Evolutionary conservation across 2,113 vertebrate species (phyloP).

Genomic region (Meleagris gallopavo): DNA sequence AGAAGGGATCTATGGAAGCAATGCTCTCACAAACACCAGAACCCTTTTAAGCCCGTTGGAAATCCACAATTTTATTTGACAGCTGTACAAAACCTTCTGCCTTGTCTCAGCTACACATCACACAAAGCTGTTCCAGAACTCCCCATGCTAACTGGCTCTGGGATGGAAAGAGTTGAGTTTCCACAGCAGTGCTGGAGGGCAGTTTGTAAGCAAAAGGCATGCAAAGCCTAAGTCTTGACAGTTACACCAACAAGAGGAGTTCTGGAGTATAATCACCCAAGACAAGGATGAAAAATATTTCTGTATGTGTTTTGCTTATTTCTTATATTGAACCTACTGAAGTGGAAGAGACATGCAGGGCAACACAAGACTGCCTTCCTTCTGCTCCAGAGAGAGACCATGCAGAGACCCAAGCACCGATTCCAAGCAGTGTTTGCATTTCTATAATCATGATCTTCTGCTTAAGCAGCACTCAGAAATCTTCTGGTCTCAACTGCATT

Average conservation of each 20-base stretch:
- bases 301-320: not conserved
- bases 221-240: not conserved
- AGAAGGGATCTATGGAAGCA: not conserved
- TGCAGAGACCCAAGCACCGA: not conserved
- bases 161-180: not conserved
- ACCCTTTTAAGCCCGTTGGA: not conserved
- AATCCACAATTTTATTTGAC: not conserved
- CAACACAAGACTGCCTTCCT: not conserved
- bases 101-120: fast-evolving
- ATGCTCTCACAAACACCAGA: not conserved
- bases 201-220: not conserved
- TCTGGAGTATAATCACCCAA: not conserved
- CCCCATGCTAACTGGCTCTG: not conserved
- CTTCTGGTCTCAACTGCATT: not conserved
- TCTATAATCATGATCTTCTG: not conserved
- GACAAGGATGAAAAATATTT: not conserved
- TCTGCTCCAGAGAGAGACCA: not conserved
- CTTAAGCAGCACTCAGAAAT: not conserved
- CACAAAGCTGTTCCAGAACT: not conserved
- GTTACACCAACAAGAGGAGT: not conserved
- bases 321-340: not conserved
- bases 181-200: not conserved
- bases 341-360: fast-evolving
- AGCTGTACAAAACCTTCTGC: not conserved
- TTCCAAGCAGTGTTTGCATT: not conserved